Conservation (phyloP, 2,888 invertebrate species). For the Scaptomyza parva region DNA sequence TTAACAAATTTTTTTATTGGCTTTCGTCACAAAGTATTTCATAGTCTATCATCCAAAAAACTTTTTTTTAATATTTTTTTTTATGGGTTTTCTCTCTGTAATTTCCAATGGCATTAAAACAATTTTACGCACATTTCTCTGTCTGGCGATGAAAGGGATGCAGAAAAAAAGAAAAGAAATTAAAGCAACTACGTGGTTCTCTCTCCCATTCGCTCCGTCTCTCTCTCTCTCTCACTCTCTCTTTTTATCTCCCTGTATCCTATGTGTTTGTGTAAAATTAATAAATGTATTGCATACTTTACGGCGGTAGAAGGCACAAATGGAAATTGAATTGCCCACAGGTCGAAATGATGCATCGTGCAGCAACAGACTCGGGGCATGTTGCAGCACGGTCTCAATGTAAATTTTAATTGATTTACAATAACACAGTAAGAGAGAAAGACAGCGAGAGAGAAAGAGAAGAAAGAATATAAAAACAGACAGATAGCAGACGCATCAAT, state of each 20-base stretch:
- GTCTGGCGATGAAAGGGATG: constrained; percentile 37
- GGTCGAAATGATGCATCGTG: constrained; percentile 16
- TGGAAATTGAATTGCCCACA: constrained; percentile 59
- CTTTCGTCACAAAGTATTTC: background rate
- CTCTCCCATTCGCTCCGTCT: background rate
- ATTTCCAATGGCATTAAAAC: constrained; percentile 52
- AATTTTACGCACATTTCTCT: constrained; percentile 52
- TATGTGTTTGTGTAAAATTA: constrained; percentile 43
- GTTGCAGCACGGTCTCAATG: constrained; percentile 39
- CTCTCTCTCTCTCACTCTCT: background rate
- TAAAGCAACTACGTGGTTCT: constrained; percentile 12
- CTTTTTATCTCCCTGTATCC: background rate
- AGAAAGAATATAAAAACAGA: background rate
- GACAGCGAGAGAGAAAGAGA: background rate
- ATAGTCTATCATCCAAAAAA: background rate
- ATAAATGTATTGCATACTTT: constrained; percentile 65
- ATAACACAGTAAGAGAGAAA: constrained; percentile 40
- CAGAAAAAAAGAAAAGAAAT: constrained; percentile 22
- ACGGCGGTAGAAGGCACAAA: constrained; percentile 50
- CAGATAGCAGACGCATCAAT: constrained; percentile 12
- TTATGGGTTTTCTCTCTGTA: constrained; percentile 9
- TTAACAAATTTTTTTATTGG: too few species aligned
- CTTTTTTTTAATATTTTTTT: background rate
- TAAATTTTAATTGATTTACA: constrained; percentile 76
- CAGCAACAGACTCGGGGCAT: constrained; percentile 1